Base-by-base conservation (phyloP, 92 coral and sea anemone genomes). In the Micromussa lordhowensis region DNA sequence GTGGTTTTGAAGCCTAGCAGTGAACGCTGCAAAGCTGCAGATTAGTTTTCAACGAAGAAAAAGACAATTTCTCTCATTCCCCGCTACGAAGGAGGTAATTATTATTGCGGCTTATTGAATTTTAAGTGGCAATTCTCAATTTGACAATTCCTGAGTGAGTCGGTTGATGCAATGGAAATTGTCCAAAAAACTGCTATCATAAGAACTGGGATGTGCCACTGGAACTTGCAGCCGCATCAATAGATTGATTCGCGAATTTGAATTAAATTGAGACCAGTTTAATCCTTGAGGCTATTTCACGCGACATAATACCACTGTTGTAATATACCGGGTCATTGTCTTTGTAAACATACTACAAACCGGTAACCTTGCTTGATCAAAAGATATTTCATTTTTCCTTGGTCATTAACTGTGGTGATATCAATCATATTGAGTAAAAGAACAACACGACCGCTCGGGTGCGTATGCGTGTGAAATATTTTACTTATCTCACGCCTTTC, bases 21-120 rank as follows among this genome's bases (percentile, higher is more conserved):
- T 80, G 83, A 64, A 49, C 83, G 54, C 26, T 84, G 77, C 83
- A 85, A 91, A 79, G 94, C 78, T 90, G 84, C 83, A 92, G 84
- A 92, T 86, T 89, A 84, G 88, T 84, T 75, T 92, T 81, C 80
- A 75, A 51, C 80, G 54, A 40, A 79, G 79, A 88, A 86, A 88
- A 88, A 88, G 90, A 88, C 94, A 89, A 88, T 92, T 92, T 92
- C 77, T 64, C 75, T 81, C 84, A 70, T 86, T 85, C 87, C 91
- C 94, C 85, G 90, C 91, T 90, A 59, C 48, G 82, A 77, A 40
- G 87, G 82, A 89, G 90, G 84, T 81, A 88, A 92, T 88, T 88
- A 88, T 85, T 88, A 75, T 68, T 89, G 49, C 70, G 83, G 71
- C 83, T 88, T 92, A 92, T 92, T 92, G 94, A 92, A 85, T 92